A percentile compares a stretch with the other conserved stretches of the same genome.
Conservation (phyloP, 2,888 invertebrate genomes). For the Argynnis bischoffii region DNA sequence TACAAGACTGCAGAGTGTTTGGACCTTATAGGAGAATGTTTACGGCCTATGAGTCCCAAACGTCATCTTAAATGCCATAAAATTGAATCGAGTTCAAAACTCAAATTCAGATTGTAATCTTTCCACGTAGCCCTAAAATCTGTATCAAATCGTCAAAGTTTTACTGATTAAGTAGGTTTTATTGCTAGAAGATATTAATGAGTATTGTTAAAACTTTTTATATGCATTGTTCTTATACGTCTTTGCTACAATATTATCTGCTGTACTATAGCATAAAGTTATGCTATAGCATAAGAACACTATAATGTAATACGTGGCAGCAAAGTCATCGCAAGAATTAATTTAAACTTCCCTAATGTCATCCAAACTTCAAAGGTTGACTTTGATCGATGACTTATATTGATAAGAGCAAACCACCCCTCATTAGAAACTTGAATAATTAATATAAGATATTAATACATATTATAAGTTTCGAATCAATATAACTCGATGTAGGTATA, state of each 20-base stretch:
- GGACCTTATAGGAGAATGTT: slow-evolving; percentile 16
- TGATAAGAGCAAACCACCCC: slow-evolving; percentile 8
- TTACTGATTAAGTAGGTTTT: background rate
- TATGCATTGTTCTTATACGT: no score
- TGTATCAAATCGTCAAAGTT: background rate
- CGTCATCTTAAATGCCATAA: slow-evolving; percentile 5
- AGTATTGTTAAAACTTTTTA: slow-evolving; percentile 1
- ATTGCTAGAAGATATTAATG: background rate
- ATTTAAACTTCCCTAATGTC: slow-evolving; percentile 18
- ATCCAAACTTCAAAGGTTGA: slow-evolving; percentile 18
- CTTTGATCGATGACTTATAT: slow-evolving; percentile 18
- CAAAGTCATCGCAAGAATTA: slow-evolving; percentile 18
- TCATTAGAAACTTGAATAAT: slow-evolving; percentile 8
- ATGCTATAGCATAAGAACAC: background rate
- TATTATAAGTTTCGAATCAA: background rate
- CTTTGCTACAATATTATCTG: background rate
- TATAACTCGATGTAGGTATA: no score
- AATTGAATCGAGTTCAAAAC: slow-evolving; percentile 13
- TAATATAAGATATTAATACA: background rate
- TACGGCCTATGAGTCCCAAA: slow-evolving; percentile 5
- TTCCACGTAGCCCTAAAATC: background rate
- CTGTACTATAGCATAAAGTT: background rate
- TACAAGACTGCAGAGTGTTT: background rate
- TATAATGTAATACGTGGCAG: background rate
- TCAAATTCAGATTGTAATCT: slow-evolving; percentile 7